A percentile compares a stretch with the other conserved stretches of the same genome.
Evolutionary conservation across 1,140 invertebrate species (phyloP).

Genomic region (Platyura marginata): DNA sequence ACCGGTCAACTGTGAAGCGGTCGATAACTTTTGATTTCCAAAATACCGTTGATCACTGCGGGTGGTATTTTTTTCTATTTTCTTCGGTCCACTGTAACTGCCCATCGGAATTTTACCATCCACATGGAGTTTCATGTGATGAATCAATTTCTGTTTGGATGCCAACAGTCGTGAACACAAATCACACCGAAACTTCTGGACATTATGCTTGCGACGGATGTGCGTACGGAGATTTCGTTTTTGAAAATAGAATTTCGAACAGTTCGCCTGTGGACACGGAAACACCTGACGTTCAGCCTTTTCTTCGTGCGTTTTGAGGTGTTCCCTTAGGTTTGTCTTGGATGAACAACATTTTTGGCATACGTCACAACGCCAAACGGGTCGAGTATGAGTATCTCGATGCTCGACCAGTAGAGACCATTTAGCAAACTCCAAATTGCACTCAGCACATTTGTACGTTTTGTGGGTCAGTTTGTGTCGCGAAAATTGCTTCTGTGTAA

Average conservation of each 20-base stretch:
- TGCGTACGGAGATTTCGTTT: constrained; percentile 18
- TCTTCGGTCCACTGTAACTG: neutral
- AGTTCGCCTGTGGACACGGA: constrained; percentile 10
- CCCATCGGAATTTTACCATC: neutral
- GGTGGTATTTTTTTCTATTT: constrained; percentile 3
- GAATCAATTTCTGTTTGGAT: neutral
- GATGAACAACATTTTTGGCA: neutral
- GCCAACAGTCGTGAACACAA: constrained; percentile 11
- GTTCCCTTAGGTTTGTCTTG: neutral
- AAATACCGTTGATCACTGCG: constrained; percentile 16
- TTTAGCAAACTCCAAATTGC: neutral
- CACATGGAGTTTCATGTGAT: neutral
- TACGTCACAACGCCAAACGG: neutral
- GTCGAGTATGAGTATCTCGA: neutral
- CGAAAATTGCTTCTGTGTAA: constrained; percentile 15
- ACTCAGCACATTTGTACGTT: neutral
- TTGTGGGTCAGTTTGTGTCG: constrained; percentile 7
- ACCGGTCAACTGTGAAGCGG: constrained; percentile 10
- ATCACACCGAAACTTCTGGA: constrained; percentile 15
- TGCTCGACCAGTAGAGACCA: neutral
- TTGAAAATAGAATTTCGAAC: constrained; percentile 13
- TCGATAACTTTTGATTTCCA: constrained; percentile 11
- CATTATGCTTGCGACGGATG: constrained; percentile 10
- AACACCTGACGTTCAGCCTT: constrained; percentile 4
- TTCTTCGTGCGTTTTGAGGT: neutral